Conservation (phyloP, 2,113 vertebrate species). For the Saguinus imperator region DNA sequence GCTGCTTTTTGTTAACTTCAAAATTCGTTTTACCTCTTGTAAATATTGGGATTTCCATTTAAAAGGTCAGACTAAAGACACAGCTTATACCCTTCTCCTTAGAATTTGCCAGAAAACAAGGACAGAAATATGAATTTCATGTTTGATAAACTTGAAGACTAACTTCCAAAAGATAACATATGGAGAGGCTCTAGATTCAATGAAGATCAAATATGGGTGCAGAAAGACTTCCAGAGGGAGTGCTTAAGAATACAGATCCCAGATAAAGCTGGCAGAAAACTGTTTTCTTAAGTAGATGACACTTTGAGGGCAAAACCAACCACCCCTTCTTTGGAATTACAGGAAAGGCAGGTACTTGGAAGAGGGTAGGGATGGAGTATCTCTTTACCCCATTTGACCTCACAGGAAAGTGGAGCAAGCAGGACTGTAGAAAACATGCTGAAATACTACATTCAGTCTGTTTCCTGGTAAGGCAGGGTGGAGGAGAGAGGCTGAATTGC, state of each 20-base stretch:
- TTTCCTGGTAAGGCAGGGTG: not conserved
- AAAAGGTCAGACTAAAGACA: not conserved
- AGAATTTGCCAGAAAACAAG: not conserved
- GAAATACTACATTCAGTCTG: not conserved
- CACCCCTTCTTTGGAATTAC: not conserved
- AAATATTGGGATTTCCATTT: not conserved
- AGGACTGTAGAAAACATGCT: not conserved
- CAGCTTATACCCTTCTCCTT: not conserved
- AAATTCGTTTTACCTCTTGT: conserved; percentile 2
- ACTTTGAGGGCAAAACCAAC: not conserved
- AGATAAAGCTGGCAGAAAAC: not conserved
- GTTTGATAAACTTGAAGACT: not conserved
- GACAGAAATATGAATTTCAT: not conserved
- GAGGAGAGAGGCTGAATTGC: not conserved
- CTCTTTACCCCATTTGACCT: not conserved
- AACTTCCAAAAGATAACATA: not conserved
- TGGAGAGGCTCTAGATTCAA: not conserved
- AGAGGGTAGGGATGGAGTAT: not conserved
- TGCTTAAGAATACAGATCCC: not conserved
- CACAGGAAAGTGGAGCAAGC: not conserved
- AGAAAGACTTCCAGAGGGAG: not conserved
- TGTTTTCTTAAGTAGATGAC: not conserved
- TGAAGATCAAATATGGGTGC: not conserved
- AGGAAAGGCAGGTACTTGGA: not conserved
- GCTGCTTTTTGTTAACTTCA: not conserved